Evolutionary conservation across 2,797 vertebrate species (phyloP), one percentile per base, ranked within the genome.

Genomic region (Synaphobranchus kaupii): DNA sequence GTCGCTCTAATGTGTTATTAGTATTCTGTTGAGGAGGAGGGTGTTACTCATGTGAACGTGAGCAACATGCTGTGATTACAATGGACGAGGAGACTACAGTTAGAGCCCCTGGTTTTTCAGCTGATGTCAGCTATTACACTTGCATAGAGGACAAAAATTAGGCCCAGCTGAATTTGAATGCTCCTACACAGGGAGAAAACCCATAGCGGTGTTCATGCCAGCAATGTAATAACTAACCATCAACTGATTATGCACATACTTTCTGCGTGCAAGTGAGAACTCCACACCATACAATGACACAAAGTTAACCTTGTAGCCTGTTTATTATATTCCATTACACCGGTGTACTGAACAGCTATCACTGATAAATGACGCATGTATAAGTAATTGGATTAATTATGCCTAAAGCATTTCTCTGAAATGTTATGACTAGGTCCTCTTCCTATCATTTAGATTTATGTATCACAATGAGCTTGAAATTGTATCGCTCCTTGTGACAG

Each of bases 151-250:
- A 84, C 63, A 47, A 83, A 87, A 73, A 87, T 87, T 66, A 84
- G 60, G 86, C 60, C 31, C 81, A 80, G 60, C 86, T 87, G 86
- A 89, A 88, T 90, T 88, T 86, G 66, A 88, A 88, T 85, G 86
- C 80, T 89, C 84, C 54, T 48, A 85, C 89, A 81, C 83, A 63
- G 87, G 86, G 89, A 86, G 66, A 90, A 90, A 86, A 87, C 85
- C 86, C 90, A 84, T 90, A 12, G 83, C 84, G 89, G 91, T 88
- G 83, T 91, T 92, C 89, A 88, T 89, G 86, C 89, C 88, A 88
- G 90, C 91, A 80, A 88, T 90, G 91, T 91, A 91, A 90, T 92
- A 91, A 91, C 92, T 88, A 90, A 89, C 90, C 89, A 91, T 90
- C 89, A 90, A 87, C 87, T 87, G 90, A 90, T 91, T 91, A 91